Base-by-base conservation (phyloP, 2,888 invertebrate genomes). In the Andrena dorsata region DNA sequence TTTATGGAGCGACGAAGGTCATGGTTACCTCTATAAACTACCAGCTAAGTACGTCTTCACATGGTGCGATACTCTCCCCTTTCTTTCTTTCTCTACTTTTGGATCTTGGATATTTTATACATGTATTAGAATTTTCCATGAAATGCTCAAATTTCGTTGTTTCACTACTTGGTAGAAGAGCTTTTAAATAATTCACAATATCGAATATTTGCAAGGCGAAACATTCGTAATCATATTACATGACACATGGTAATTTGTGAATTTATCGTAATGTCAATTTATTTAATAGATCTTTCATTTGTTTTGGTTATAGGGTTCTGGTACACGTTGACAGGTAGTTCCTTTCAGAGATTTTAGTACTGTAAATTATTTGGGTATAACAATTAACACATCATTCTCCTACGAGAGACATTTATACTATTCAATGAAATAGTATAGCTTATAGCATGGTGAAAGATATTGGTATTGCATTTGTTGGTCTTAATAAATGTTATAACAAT, bases 1-100 rank as follows among this genome's bases (percentile, higher is more conserved):
- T 69, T 96, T 99, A 10, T 99, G 99, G 97, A 98, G 98, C 68
- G 98, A 98, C 68, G 98, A 98, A 91, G 99, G 99, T 80, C 98
- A 98, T 92, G 98, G 98, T 69, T 99, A 98, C 94, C 95, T 99
- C 70, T 99, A 98, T 95, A 98, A 97, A 94, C 95, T 99, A 89
- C 99, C 99, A 0, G 97, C 98, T 90, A 99, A 99, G 98, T 99
- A 96, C 96, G 97, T 93, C 85, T 32, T 10, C 58, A 28, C 20
- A 35, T 28, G 26, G 8, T 35, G 56, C 51, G 4, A n/a, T 60
- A 23, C 10, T 47, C 23, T 70, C 76, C 80, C 74, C 47, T 51
- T 70, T 13, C n/a, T n/a, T 70, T 47, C 51, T 76, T 61, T 53
- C 41, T 26, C 32, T 41, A 60, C 16, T 51, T 47, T 56, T 71